Percentiles rank a stretch among this genome's conserved stretches.
Conservation (phyloP, 2,113 vertebrate genomes). For the Hymenochirus boettgeri region DNA sequence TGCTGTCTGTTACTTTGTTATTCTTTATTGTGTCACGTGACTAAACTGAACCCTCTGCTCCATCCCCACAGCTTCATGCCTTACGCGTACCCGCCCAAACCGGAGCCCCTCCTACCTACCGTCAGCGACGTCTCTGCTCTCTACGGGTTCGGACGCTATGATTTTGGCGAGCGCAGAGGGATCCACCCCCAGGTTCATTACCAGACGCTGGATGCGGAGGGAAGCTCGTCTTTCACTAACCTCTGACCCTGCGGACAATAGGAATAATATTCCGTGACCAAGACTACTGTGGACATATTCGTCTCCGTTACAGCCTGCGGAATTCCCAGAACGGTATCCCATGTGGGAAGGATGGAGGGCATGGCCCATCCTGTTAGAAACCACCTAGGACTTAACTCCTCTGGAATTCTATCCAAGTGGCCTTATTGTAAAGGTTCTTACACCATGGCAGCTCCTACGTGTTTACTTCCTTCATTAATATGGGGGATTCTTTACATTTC, state of each 20-base stretch:
- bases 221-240: constrained; percentile 6
- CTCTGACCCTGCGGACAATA: background rate
- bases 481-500: no score
- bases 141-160: constrained; percentile 16
- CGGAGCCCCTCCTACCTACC: background rate
- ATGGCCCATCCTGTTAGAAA: background rate
- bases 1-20: no score
- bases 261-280: no score
- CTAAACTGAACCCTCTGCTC: no score
- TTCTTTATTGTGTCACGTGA: no score
- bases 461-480: no score
- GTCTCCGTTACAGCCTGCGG: no score
- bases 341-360: background rate
- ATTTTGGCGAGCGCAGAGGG: constrained; percentile 17
- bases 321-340: no score
- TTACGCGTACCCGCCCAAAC: background rate
- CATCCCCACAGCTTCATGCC: constrained; percentile 12
- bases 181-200: constrained; percentile 25
- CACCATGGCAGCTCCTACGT: no score
- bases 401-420: background rate
- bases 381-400: no score
- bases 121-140: constrained; percentile 18
- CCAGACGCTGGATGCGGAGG: constrained; percentile 24
- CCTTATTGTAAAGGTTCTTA: background rate
- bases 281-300: no score